Base-by-base conservation (phyloP, 1,140 invertebrate genomes). In the Panonychus citri region DNA sequence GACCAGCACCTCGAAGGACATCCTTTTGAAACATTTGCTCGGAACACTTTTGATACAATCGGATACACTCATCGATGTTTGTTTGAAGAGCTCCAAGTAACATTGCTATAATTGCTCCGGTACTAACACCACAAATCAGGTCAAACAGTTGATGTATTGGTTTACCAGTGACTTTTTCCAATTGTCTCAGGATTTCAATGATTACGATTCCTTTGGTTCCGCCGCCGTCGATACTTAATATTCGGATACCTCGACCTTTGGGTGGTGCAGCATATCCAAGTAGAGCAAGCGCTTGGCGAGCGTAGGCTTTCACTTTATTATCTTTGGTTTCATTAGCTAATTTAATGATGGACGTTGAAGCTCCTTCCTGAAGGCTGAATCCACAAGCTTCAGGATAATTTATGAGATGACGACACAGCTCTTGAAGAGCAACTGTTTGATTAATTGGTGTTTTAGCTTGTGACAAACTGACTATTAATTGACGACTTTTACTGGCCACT, bases 111-210 rank as follows among this genome's bases (percentile, higher is more conserved):
- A 64, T 63, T 28, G 60, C 50, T 8, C 64, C 64, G 3, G 88
- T 91, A 65, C 83, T 88, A 15, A 93, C 87, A 10, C 89, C 89
- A 65, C 84, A 83, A 61, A 94, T 81, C 59, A 83, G 83, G 70
- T 94, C 89, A 71, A 94, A 94, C 28, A 76, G 60, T 59, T 77
- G 66, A 59, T 71, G 63, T 17, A 76, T 67, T 21, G 66, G 67
- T 61, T 77, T 75, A 1, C 79, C 78, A 25, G 80, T 82, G 5
- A 80, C 62, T 60, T 76, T 68, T 70, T 90, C 84, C 15, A 89
- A 67, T 61, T 80, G 78, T 57, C 78, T 76, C 42, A 90, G 67
- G 65, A 87, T 79, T 70, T 85, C 79, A 49, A 89, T 76, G 0
- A 83, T 81, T 19, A 86, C 73, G 17, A 89, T 72, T 28, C 85